A percentile compares a stretch with the other conserved stretches of the same genome.
phyloP scores from a whole-genome alignment of 2,113 vertebrate genomes.

The Notarius quadriscutis region DNA sequence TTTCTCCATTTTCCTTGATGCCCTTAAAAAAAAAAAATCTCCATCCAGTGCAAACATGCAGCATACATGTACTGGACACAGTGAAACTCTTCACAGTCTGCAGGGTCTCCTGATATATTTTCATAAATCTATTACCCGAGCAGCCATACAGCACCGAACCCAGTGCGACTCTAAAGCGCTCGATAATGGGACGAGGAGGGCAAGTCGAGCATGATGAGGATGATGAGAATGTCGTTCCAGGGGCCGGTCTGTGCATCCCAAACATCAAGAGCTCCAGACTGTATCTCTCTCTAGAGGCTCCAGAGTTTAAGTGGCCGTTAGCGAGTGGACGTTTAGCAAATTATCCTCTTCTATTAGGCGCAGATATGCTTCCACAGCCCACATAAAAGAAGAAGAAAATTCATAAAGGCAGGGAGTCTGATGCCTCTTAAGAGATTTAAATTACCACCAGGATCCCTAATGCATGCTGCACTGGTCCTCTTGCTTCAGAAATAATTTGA shows the following conservation, averaged over 20 bases:
- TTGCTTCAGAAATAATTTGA: constrained; percentile 29
- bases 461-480: neutral
- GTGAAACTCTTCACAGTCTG: constrained; percentile 10
- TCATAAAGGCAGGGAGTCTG: constrained; percentile 46
- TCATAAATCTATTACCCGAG: constrained; percentile 68
- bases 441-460: constrained; percentile 57
- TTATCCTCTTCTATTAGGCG: constrained; percentile 49
- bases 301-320: constrained; percentile 48
- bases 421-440: constrained; percentile 62
- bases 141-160: constrained; percentile 47
- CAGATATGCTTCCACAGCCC: constrained; percentile 31
- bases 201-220: constrained; percentile 48
- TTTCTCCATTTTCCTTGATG: constrained; percentile 19
- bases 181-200: constrained; percentile 65
- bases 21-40: neutral
- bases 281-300: constrained; percentile 51
- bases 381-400: constrained; percentile 35
- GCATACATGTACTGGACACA: neutral
- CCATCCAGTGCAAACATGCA: neutral
- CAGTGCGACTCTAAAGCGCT: constrained; percentile 61
- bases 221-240: constrained; percentile 62
- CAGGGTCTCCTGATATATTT: constrained; percentile 56
- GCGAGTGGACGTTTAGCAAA: constrained; percentile 56
- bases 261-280: constrained; percentile 64
- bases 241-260: constrained; percentile 46